phyloP scores from a whole-genome alignment of 2,797 vertebrate genomes.

The Dendrocincla tyrannina region DNA sequence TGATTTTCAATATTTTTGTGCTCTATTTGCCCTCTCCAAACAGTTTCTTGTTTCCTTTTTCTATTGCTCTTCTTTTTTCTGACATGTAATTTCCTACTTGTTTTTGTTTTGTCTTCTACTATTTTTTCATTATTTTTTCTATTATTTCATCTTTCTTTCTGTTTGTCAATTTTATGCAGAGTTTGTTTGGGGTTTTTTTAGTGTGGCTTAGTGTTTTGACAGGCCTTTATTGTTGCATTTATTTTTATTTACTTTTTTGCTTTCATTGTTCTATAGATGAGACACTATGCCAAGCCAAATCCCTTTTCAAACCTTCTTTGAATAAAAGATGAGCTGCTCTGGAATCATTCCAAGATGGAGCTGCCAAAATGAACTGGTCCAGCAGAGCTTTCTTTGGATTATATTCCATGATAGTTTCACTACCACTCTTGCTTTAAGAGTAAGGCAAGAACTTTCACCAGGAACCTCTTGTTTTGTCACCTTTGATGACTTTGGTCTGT shows the following conservation, averaged over 20 bases:
- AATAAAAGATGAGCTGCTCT: slow-evolving; percentile 69
- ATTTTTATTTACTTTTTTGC: slow-evolving; percentile 61
- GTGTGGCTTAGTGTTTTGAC: slow-evolving; percentile 22
- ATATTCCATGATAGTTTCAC: not conserved
- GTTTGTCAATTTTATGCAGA: slow-evolving; percentile 40
- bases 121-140: slow-evolving; percentile 38
- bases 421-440: not conserved
- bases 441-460: not conserved
- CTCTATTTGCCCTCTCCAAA: slow-evolving; percentile 39
- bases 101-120: slow-evolving; percentile 26
- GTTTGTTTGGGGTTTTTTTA: not conserved
- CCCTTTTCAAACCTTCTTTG: slow-evolving; percentile 58
- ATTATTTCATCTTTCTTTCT: slow-evolving; percentile 45
- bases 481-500: not conserved
- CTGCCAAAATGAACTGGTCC: slow-evolving; percentile 44
- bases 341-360: slow-evolving; percentile 60
- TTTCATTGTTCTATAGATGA: slow-evolving; percentile 50
- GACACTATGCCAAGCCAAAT: slow-evolving; percentile 63
- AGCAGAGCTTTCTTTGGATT: slow-evolving; percentile 14
- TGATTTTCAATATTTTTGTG: slow-evolving; percentile 45
- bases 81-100: slow-evolving; percentile 39
- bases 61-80: not conserved
- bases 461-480: not conserved
- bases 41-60: not conserved
- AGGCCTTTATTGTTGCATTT: slow-evolving; percentile 63